Percentiles rank a stretch among this genome's conserved stretches.
These are phyloP conservation scores for Colletes collaris DNA, from an alignment of 2,888 invertebrate species.

Conservation along the genomic window DNA sequence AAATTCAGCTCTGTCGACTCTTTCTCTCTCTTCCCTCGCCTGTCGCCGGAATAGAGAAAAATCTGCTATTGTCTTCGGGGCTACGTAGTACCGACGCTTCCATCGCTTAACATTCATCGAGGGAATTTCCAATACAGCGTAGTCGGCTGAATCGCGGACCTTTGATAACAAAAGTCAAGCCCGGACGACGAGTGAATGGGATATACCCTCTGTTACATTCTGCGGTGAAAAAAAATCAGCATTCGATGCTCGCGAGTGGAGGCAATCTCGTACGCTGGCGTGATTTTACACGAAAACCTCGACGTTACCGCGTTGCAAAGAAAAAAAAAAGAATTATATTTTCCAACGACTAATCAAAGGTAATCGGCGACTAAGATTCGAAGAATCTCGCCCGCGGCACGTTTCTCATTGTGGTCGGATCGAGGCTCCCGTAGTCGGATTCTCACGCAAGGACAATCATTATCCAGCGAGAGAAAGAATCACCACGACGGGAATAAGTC, in stretches of 20 bases:
- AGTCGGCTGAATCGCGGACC: constrained; percentile 55
- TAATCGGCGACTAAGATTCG: constrained; percentile 53
- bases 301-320: not conserved
- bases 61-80: constrained; percentile 58
- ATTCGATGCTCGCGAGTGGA: not conserved
- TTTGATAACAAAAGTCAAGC: constrained; percentile 60
- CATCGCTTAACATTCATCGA: constrained; percentile 54
- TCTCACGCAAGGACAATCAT: constrained; percentile 72
- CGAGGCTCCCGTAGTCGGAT: constrained; percentile 61
- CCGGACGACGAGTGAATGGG: constrained; percentile 48
- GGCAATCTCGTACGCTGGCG: constrained; percentile 5
- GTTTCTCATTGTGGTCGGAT: constrained; percentile 69
- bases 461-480: constrained; percentile 58
- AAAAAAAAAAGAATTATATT: no score
- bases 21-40: not conserved
- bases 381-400: constrained; percentile 63
- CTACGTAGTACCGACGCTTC: constrained; percentile 45
- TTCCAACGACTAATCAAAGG: not conserved
- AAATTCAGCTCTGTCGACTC: constrained; percentile 51
- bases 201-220: constrained; percentile 33
- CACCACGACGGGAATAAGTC: constrained; percentile 51
- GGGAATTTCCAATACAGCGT: constrained; percentile 64
- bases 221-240: constrained; percentile 19
- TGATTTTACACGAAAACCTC: not conserved
- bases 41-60: constrained; percentile 16